Evolutionary conservation across 2,113 vertebrate genomes (phyloP), one percentile per base, ranked within the genome.

Genomic region (Aspiorhynchus laticeps): DNA sequence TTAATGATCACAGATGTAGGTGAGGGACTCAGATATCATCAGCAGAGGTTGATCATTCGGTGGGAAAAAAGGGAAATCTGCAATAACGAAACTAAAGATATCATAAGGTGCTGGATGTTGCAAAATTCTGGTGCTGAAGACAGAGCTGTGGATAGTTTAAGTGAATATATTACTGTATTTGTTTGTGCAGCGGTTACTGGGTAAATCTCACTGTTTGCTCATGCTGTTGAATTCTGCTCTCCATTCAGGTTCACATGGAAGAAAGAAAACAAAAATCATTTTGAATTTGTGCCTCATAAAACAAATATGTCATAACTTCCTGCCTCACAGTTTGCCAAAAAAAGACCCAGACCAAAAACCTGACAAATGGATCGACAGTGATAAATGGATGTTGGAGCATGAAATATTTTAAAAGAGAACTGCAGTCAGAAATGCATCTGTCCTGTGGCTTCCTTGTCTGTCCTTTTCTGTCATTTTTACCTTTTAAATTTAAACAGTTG

Each of bases 41-140:
- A 61, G 69, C 79, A 53, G 61, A 41, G 71, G 73, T 80, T 63
- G 21, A 82, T 74, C n/a, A 5, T 26, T 84, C 41, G 41, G 82
- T 73, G 83, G 41, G 73, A 84, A 85, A 80, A 84, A 56, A 71
- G 28, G 77, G 53, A 69, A 59, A 36, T 56, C 36, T 80, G 76
- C 51, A 80, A 90, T 89, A 91, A 56, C 43, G 90, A 90, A 91
- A 91, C 86, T 82, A 90, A 91, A 90, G 84, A 53, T 83, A 24
- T n/a, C n/a, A n/a, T 8, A 75, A 71, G 43, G 36, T 76, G 19
- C 31, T 74, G 67, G 31, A 56, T 59, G 51, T 80, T 11, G 15
- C 48, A 36, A 56, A 53, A 78, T 5, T 10, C 26, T 79, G 5
- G 9, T 33, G 75, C 19, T 28, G n/a, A 31, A 67, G 63, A 67